Base-by-base conservation (phyloP, 53 echinoderm and acorn worm species). In the Crossaster papposus region DNA sequence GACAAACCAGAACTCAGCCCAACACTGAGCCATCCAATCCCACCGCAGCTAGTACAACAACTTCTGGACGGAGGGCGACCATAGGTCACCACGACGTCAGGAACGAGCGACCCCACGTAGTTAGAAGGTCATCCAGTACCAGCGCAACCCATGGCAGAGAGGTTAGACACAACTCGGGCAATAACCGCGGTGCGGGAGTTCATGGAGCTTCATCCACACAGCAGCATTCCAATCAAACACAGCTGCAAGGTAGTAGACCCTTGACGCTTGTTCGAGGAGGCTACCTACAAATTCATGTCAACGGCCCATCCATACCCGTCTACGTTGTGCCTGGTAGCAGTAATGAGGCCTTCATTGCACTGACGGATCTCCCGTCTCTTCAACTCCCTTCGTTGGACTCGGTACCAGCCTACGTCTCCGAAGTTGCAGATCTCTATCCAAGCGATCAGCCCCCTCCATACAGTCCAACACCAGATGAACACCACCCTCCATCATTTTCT, bases 261-360 rank as follows among this genome's bases (percentile, higher is more conserved):
- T 92, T 88, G 65, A 73, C 94, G 15, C 94, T 96, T 18, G 85
- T 95, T 1, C 87, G 95, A 54, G 94, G 96, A 7, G 96, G 96
- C 24, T 96, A 92, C 44, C 86, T 96, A 31, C 96, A 96, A 80
- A 91, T 93, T 73, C 95, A 92, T 58, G 89, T 95, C 36, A 89
- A 95, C 89, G 96, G 96, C 4, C 95, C 95, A 14, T 91, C 95
- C 26, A 91, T 96, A 73, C 96, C 96, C 29, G 95, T 96, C 28
- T 96, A 96, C 44, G 92, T 93, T 17, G 51, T 96, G 13, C 95
- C 95, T 24, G 96, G 95, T 10, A 91, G 93, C 24, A 84, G 72
- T 72, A 93, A 96, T 51, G 93, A 96, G 72, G 95, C 95, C 51
- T 96, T 95, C 86, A 93, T 96, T 55, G 90, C 96, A 22, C 65